phyloP scores from a whole-genome alignment of 2,113 vertebrate genomes.

The Sakesphorus luctuosus region DNA sequence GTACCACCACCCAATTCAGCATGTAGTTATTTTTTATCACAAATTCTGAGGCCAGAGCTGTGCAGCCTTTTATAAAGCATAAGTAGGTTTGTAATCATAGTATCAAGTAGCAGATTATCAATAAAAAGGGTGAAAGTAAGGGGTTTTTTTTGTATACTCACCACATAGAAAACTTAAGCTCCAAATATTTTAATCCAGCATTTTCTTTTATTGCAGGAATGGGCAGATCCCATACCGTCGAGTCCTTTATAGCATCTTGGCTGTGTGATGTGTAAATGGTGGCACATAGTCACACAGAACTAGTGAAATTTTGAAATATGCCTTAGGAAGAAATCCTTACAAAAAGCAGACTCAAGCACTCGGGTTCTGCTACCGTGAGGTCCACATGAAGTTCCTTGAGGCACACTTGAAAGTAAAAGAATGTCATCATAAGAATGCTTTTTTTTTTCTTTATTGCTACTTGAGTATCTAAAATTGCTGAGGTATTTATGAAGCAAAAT shows the following conservation, averaged over 20 bases:
- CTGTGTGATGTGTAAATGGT: background rate
- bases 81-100: background rate
- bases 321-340: background rate
- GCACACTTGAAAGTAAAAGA: background rate
- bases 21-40: background rate
- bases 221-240: background rate
- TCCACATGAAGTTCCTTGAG: background rate
- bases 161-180: background rate
- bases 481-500: background rate
- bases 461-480: background rate
- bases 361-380: background rate
- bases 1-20: background rate
- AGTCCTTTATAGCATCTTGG: background rate
- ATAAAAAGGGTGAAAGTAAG: background rate
- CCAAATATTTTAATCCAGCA: background rate
- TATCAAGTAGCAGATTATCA: background rate
- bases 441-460: background rate
- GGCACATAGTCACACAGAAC: background rate
- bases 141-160: too few relatives aligned
- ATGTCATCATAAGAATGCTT: background rate
- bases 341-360: background rate
- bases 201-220: background rate
- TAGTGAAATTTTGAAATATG: background rate
- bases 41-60: background rate
- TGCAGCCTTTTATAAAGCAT: background rate